Percentiles rank a stretch among this genome's conserved stretches.
Conservation (phyloP, 2,888 invertebrate species). For the Malthinus seriepunctatus region DNA sequence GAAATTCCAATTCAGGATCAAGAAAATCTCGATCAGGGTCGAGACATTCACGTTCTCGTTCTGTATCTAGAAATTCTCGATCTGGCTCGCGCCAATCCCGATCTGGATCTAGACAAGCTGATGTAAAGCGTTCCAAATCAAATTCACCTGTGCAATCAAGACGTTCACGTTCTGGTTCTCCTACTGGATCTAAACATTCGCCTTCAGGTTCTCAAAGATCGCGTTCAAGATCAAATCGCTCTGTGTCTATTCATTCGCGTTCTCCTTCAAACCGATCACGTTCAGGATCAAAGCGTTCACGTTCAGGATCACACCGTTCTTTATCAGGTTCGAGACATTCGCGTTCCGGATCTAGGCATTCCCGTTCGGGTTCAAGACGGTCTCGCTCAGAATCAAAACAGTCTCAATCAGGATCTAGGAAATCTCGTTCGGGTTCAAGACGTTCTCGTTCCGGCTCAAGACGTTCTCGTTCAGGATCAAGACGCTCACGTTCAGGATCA, state of each 20-base stretch:
- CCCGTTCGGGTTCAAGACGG: slow-evolving; percentile 36
- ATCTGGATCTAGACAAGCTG: not conserved
- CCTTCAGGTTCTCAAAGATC: slow-evolving; percentile 23
- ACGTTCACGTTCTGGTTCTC: not conserved
- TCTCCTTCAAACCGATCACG: slow-evolving; percentile 31
- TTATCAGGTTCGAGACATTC: slow-evolving; percentile 35
- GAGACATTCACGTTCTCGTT: slow-evolving; percentile 30
- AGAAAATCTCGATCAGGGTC: slow-evolving; percentile 23
- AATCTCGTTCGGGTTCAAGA: slow-evolving; percentile 37
- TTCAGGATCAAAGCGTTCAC: slow-evolving; percentile 39
- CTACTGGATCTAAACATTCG: slow-evolving; percentile 30
- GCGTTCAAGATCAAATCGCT: slow-evolving; percentile 29
- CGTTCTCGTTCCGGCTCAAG: slow-evolving; percentile 35
- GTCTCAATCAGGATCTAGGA: slow-evolving; percentile 39
- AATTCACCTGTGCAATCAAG: not conserved
- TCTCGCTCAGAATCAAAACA: slow-evolving; percentile 41
- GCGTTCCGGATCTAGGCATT: slow-evolving; percentile 33
- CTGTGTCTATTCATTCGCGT: slow-evolving; percentile 29
- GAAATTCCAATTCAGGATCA: slow-evolving; percentile 36
- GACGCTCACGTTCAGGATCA: slow-evolving; percentile 42
- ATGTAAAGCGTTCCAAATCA: no score
- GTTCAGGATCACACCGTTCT: slow-evolving; percentile 40
- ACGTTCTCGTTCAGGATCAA: slow-evolving; percentile 38
- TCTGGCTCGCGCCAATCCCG: not conserved
- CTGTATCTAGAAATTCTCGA: slow-evolving; percentile 5